Evolutionary conservation across 2,113 vertebrate species (phyloP).

Genomic region (Aramus guarauna): DNA sequence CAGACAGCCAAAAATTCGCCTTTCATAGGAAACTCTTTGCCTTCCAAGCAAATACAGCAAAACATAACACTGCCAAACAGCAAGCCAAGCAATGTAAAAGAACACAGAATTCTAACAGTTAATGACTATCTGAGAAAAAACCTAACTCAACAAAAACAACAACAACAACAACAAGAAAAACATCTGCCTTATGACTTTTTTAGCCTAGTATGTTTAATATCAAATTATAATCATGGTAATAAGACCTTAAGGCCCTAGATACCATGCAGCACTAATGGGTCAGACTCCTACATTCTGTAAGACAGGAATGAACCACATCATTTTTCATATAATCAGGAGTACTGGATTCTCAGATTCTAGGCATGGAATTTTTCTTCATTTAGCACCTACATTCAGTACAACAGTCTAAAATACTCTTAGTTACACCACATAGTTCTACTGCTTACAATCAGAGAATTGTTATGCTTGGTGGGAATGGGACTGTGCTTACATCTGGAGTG

Average conservation of each 20-base stretch:
- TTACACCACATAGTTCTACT: neutral
- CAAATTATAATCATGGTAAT: neutral
- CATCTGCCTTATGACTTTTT: neutral
- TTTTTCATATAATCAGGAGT: neutral
- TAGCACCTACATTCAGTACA: neutral
- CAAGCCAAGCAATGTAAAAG: constrained; percentile 1
- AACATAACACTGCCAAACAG: neutral
- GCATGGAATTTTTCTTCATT: constrained; percentile 5
- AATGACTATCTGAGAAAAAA: constrained; percentile 40
- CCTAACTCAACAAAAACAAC: constrained; percentile 11
- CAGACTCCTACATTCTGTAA: neutral
- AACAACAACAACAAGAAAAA: neutral
- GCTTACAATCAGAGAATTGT: neutral
- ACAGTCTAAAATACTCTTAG: neutral
- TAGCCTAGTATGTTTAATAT: neutral
- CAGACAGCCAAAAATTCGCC: constrained; percentile 52
- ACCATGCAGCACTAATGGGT: neutral
- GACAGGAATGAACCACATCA: neutral
- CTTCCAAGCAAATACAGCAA: constrained; percentile 40
- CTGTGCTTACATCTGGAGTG: neutral
- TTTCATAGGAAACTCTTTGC: constrained; percentile 46
- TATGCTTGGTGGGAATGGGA: neutral
- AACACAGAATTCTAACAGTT: constrained; percentile 49
- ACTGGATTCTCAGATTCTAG: neutral
- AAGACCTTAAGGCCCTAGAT: neutral